A percentile compares a stretch with the other conserved stretches of the same genome.
Evolutionary conservation across 1,140 invertebrate genomes (phyloP).

Genomic region (Pseudomyrmex cubaensis): DNA sequence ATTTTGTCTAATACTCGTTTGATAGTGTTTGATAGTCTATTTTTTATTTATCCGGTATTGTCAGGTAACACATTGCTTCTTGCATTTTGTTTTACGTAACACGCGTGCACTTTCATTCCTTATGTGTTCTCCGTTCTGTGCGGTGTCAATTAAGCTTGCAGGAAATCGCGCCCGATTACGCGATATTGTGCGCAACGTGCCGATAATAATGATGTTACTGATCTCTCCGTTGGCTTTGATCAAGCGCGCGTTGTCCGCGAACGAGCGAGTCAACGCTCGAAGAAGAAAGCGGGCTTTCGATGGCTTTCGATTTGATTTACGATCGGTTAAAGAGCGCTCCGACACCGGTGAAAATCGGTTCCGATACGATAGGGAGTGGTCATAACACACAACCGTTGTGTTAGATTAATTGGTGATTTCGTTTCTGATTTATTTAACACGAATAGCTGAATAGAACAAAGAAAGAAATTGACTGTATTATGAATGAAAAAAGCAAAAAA

Average conservation of each 20-base stretch:
- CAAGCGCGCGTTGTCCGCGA: constrained; percentile 35
- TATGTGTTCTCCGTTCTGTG: constrained; percentile 13
- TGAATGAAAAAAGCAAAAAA: neutral
- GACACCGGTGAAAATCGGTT: constrained; percentile 45
- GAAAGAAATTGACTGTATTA: constrained; percentile 6
- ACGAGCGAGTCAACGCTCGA: constrained; percentile 25
- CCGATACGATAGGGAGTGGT: constrained; percentile 40
- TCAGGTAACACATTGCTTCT: neutral
- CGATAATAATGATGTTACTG: constrained; percentile 57
- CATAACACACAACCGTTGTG: constrained; percentile 10
- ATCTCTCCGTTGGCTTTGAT: constrained; percentile 48
- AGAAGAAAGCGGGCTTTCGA: constrained; percentile 44
- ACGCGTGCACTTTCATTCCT: constrained; percentile 11
- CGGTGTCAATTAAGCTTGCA: constrained; percentile 49
- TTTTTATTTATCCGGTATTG: constrained; percentile 7
- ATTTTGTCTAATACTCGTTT: too few species aligned
- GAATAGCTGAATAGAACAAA: neutral
- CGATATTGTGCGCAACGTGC: constrained; percentile 36
- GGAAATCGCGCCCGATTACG: constrained; percentile 38
- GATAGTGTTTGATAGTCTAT: neutral
- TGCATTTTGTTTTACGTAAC: constrained; percentile 61
- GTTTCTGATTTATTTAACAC: constrained; percentile 47
- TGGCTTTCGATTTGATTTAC: constrained; percentile 53
- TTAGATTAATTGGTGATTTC: constrained; percentile 52
- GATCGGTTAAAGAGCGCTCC: constrained; percentile 33